Base-by-base conservation (phyloP, 2,113 vertebrate species). In the Microcebus griseorufus region DNA sequence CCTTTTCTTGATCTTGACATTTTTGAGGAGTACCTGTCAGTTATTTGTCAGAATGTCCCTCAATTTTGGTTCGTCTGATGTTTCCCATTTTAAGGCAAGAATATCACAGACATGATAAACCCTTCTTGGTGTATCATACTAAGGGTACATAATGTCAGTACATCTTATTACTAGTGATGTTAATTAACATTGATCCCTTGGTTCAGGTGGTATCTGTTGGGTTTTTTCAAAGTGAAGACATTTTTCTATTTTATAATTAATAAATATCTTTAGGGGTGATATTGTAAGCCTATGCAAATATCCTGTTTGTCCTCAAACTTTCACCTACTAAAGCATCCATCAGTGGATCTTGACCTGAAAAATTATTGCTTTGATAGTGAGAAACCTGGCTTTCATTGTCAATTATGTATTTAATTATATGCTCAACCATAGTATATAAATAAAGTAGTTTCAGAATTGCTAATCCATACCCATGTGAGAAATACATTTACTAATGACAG, bases 201-300 rank as follows among this genome's bases (percentile, higher is more conserved):
- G 27, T 51, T 62, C 78, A 88, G 48, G 39, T 34, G 34, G 55
- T 80, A 42, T n/a, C 64, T 69, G 2, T 17, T 93, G 48, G 51
- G 5, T 90, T 95, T 91, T 29, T 82, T 95, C 69, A 53, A 5
- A 72, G n/a, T 79, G 82, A 90, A 81, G 42, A 9, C 69, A 91
- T 64, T 95, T 88, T 45, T 53, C 20, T 18, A 73, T 1, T 4
- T 58, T 70, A 20, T 92, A n/a, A 48, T 65, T 80, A 84, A 78
- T 86, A 84, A 93, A 87, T 91, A 53, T 80, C 58, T 82, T 70
- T 70, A 16, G 7, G 32, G 42, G 5, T 29, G 2, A 45, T 92
- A 45, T 76, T 92, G 88, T 80, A 60, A 96, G 72, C 73, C 48
- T 79, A 48, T 58, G 29, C 27, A 94, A 83, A 79, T 89, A 86